phyloP scores from a whole-genome alignment of 2,113 vertebrate genomes.

The Antennarius striatus region DNA sequence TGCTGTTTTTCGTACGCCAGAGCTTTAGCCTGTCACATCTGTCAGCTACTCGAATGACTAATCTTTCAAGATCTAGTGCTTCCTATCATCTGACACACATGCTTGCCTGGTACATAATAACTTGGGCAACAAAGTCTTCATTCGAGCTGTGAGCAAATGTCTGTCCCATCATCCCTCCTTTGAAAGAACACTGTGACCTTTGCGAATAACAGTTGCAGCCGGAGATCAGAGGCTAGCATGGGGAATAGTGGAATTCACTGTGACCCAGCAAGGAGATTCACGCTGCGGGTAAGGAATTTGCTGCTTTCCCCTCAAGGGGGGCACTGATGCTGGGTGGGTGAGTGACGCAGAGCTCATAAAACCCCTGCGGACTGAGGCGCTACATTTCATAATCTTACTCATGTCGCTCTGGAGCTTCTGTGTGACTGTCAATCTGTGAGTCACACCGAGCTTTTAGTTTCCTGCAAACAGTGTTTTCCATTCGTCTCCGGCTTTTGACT shows the following conservation, averaged over 20 bases:
- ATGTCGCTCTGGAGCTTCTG: constrained; percentile 60
- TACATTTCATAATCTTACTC: constrained; percentile 64
- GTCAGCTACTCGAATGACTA: constrained; percentile 45
- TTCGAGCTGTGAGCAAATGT: constrained; percentile 50
- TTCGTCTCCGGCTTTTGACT: constrained; percentile 42
- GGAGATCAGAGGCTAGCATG: constrained; percentile 46
- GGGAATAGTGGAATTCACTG: constrained; percentile 25
- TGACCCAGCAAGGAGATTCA: constrained; percentile 43
- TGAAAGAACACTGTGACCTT: constrained; percentile 38
- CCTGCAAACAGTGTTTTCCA: constrained; percentile 28
- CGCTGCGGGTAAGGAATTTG: constrained; percentile 42
- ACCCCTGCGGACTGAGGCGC: constrained; percentile 26
- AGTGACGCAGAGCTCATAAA: constrained; percentile 59
- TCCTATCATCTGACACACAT: constrained; percentile 32
- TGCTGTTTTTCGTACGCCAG: constrained; percentile 20
- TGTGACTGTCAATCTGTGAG: constrained; percentile 54
- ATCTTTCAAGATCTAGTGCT: constrained; percentile 17
- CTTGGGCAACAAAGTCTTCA: constrained; percentile 46
- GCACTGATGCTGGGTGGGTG: constrained; percentile 36
- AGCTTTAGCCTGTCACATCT: constrained; percentile 22
- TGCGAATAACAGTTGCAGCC: constrained; percentile 32
- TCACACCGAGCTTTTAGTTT: constrained; percentile 50
- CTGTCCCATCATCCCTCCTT: constrained; percentile 47
- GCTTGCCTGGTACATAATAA: constrained; percentile 24
- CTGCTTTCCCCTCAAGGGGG: constrained; percentile 17